Base-by-base conservation (phyloP, 2,113 vertebrate species). In the Fulmarus glacialis region DNA sequence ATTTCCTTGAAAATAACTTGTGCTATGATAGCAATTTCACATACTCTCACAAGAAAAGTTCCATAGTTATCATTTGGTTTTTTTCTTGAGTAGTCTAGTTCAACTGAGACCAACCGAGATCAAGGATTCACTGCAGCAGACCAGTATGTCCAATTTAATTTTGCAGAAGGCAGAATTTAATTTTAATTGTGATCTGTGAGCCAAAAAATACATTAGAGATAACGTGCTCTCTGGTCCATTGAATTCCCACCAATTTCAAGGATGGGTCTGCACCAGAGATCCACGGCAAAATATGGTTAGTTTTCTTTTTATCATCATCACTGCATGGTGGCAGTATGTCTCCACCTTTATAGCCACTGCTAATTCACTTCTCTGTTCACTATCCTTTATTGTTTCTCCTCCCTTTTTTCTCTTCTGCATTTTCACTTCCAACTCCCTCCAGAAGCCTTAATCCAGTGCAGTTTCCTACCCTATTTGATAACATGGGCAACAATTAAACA, bases 171-270 rank as follows among this genome's bases (percentile, higher is more conserved):
- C 87, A 95, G 84, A 93, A 93, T 95, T 94, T 94, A 92, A 91
- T 97, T 94, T 97, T 95, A 97, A 94, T 96, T 93, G 96, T 88
- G 87, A 93, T 90, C 89, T 95, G 93, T 95, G 91, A 96, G 87
- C 82, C 89, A 91, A 95, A 92, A 96, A 94, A 91, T 90, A 88
- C 87, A 96, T 91, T 94, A 93, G 78, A 82, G 81, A 93, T 48
- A 91, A 83, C 58, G 15, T 48, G 56, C 60, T 94, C 70, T 94
- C 50, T 15, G 79, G 94, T 42, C 78, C 93, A 85, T 18, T 96
- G 91, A 96, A 87, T 78, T 90, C 78, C 78, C 89, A 95, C 87
- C 87, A 91, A 96, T 94, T 97, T 96, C 82, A 96, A 95, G 95
- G 94, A 89, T 79, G 77, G 79, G 89, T 89, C 93, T 92, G 91